These are phyloP conservation scores for Zapornia atra DNA, from an alignment of 2,113 vertebrate genomes.

Conservation along the genomic window DNA sequence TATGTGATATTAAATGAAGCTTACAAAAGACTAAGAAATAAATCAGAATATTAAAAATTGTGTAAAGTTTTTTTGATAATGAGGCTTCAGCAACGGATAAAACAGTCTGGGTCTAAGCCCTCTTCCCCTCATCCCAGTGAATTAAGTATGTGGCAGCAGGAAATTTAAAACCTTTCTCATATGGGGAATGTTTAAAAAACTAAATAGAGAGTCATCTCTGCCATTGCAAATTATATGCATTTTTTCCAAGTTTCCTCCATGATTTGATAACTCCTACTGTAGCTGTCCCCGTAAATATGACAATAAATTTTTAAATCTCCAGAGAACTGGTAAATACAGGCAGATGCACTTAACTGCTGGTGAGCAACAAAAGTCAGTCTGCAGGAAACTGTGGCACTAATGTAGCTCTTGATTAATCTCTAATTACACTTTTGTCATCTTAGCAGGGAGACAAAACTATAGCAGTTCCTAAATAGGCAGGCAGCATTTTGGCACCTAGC, in stretches of 20 bases:
- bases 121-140: background rate
- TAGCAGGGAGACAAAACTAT: slow-evolving; percentile 88
- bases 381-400: slow-evolving; percentile 82
- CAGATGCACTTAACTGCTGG: slow-evolving; percentile 84
- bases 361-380: slow-evolving; percentile 79
- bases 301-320: slow-evolving; percentile 83
- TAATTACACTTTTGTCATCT: slow-evolving; percentile 93
- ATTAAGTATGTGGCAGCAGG: background rate
- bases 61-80: background rate
- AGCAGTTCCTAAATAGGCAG: slow-evolving; percentile 85
- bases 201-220: slow-evolving; percentile 19
- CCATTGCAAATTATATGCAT: slow-evolving; percentile 63
- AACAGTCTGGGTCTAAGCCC: background rate
- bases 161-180: slow-evolving; percentile 31
- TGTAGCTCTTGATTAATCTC: slow-evolving; percentile 90
- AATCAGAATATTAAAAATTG: background rate
- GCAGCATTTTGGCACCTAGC: slow-evolving; percentile 88
- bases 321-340: slow-evolving; percentile 79
- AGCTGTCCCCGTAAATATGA: slow-evolving; percentile 78
- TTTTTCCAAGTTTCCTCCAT: slow-evolving; percentile 70
- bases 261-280: slow-evolving; percentile 71
- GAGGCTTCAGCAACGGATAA: background rate
- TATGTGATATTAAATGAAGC: background rate
- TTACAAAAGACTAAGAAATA: background rate
- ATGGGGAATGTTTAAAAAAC: slow-evolving; percentile 39